Conservation (phyloP, 1,140 invertebrate genomes). For the Venturia canescens region DNA sequence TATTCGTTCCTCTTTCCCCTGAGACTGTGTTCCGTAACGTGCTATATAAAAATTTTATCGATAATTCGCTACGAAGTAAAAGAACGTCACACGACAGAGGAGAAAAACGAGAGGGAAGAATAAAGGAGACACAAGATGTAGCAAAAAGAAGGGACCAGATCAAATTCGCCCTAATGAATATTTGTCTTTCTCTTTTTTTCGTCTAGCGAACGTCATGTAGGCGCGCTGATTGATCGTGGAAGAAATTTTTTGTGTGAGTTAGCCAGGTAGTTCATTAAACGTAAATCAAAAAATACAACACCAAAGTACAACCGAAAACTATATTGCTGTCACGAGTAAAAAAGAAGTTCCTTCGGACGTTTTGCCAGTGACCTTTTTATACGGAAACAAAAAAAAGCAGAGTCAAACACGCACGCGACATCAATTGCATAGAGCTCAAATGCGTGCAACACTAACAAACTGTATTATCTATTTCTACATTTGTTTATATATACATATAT, state of each 20-base stretch:
- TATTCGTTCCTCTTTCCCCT: slow-evolving; percentile 41
- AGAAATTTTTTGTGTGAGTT: slow-evolving; percentile 76
- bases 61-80: background rate
- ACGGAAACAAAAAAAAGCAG: background rate
- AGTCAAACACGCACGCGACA: slow-evolving; percentile 24
- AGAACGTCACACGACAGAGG: background rate
- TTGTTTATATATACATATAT: too few species aligned
- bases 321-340: slow-evolving; percentile 27
- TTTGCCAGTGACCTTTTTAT: background rate
- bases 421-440: slow-evolving; percentile 17
- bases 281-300: slow-evolving; percentile 50
- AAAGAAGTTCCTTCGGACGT: background rate
- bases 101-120: background rate
- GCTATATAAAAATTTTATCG: slow-evolving; percentile 24
- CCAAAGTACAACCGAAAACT: slow-evolving; percentile 36
- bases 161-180: slow-evolving; percentile 68
- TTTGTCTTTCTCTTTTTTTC: slow-evolving; percentile 73
- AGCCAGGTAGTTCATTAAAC: slow-evolving; percentile 72
- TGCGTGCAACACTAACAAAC: slow-evolving; percentile 29
- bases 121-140: background rate
- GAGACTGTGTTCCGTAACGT: slow-evolving; percentile 45
- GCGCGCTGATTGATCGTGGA: slow-evolving; percentile 77
- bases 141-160: background rate
- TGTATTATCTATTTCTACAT: background rate
- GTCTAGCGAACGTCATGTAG: slow-evolving; percentile 86